phyloP scores from a whole-genome alignment of 92 coral and sea anemone species.

The Zoanthus sociatus region DNA sequence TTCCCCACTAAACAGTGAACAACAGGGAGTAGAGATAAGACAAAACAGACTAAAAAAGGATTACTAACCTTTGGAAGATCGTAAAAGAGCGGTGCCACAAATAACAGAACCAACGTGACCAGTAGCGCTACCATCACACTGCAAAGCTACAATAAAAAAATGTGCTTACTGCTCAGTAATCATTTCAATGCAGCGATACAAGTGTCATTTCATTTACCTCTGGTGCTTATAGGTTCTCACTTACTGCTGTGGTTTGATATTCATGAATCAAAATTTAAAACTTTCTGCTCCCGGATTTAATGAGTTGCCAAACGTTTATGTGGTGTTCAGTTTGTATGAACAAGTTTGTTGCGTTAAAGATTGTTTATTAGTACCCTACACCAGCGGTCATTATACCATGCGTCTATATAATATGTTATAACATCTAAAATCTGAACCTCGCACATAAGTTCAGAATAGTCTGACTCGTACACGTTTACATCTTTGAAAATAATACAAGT shows the following conservation, averaged over 20 bases:
- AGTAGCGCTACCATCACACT: slow-evolving; percentile 72
- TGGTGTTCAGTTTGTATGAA: background rate
- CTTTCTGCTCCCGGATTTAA: background rate
- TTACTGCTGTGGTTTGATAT: background rate
- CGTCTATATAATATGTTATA: too few species aligned
- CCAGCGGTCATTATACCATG: background rate
- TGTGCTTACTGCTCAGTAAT: background rate
- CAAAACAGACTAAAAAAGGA: background rate
- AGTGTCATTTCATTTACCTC: background rate
- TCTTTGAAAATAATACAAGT: background rate
- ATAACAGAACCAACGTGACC: slow-evolving; percentile 79
- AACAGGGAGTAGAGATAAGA: background rate
- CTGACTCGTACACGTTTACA: background rate
- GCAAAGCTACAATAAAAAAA: slow-evolving; percentile 64
- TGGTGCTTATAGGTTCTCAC: background rate
- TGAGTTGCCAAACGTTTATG: background rate
- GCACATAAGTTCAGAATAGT: background rate
- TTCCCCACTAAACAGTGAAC: background rate
- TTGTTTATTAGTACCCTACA: background rate
- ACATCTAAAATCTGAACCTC: background rate
- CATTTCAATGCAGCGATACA: background rate
- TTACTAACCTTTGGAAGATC: slow-evolving; percentile 90
- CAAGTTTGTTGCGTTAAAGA: background rate
- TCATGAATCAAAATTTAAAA: background rate
- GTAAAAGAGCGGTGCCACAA: slow-evolving; percentile 88